Conservation (phyloP, 2,888 invertebrate species). For the Cantharis rufa region DNA sequence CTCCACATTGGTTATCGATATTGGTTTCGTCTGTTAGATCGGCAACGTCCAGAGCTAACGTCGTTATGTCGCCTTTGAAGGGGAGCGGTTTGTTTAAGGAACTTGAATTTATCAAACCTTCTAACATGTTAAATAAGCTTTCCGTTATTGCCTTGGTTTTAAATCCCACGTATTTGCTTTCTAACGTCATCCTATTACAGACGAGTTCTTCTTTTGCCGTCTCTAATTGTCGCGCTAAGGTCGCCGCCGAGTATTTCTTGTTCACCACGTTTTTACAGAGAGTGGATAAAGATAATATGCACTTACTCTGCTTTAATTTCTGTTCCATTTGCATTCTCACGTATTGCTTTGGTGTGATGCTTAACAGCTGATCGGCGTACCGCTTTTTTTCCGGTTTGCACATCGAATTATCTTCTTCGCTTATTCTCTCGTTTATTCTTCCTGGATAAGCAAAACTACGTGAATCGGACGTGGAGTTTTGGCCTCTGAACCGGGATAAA, state of each 20-base stretch:
- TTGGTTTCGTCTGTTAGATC: constrained; percentile 20
- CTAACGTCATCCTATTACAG: constrained; percentile 24
- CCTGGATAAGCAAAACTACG: neutral
- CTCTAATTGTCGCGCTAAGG: constrained; percentile 38
- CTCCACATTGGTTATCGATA: neutral
- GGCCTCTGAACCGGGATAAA: constrained; percentile 31
- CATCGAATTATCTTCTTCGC: neutral
- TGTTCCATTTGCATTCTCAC: constrained; percentile 47
- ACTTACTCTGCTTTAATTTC: constrained; percentile 41
- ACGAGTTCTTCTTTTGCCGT: constrained; percentile 29
- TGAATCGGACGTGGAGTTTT: constrained; percentile 15
- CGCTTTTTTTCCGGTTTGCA: neutral
- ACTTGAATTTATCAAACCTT: constrained; percentile 34
- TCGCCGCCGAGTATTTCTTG: constrained; percentile 39
- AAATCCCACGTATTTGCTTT: constrained; percentile 15
- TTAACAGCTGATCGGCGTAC: constrained; percentile 39
- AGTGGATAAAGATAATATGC: constrained; percentile 46
- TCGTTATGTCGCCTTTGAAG: constrained; percentile 38
- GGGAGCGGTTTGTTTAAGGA: constrained; percentile 35
- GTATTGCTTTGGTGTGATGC: constrained; percentile 47
- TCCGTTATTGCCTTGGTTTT: constrained; percentile 32
- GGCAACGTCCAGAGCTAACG: constrained; percentile 34
- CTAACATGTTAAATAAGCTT: constrained; percentile 38
- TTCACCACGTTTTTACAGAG: constrained; percentile 41
- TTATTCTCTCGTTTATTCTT: neutral